Conservation (phyloP, 2,113 vertebrate species). For the Sceloporus tristichus region DNA sequence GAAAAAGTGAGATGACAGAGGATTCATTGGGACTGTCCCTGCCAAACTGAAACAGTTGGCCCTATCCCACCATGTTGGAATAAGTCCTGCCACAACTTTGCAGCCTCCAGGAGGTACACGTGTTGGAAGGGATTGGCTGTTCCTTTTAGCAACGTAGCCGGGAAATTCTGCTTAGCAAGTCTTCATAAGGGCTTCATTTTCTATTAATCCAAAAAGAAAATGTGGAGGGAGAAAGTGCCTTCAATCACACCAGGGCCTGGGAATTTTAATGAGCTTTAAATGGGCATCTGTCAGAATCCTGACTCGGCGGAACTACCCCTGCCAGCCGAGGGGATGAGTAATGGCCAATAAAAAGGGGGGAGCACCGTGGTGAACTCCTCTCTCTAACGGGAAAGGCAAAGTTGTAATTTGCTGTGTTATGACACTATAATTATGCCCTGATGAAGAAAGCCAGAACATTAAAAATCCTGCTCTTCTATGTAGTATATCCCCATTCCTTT, state of each 20-base stretch:
- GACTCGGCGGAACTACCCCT: slow-evolving; percentile 70
- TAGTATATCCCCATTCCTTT: neutral
- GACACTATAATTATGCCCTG: slow-evolving; percentile 70
- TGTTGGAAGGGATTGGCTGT: slow-evolving; percentile 69
- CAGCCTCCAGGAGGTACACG: slow-evolving; percentile 61
- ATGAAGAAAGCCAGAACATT: slow-evolving; percentile 62
- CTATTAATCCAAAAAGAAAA: slow-evolving; percentile 77
- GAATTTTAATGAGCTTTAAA: slow-evolving; percentile 82
- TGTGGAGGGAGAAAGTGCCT: slow-evolving; percentile 70
- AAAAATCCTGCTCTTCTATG: slow-evolving; percentile 45
- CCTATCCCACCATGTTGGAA: slow-evolving; percentile 35
- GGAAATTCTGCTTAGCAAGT: slow-evolving; percentile 76
- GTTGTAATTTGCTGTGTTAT: slow-evolving; percentile 74
- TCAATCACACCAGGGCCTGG: slow-evolving; percentile 74
- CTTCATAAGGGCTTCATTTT: slow-evolving; percentile 78
- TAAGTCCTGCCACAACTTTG: slow-evolving; percentile 49
- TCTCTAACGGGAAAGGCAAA: slow-evolving; percentile 72
- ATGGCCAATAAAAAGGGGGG: slow-evolving; percentile 74
- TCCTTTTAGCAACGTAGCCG: slow-evolving; percentile 74
- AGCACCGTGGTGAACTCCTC: slow-evolving; percentile 60
- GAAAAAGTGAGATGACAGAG: too few relatives aligned
- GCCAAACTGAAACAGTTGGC: too few relatives aligned
- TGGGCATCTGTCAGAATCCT: slow-evolving; percentile 79
- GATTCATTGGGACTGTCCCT: too few relatives aligned
- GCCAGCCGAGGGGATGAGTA: slow-evolving; percentile 73